Percentiles rank a stretch among this genome's conserved stretches.
phyloP scores from a whole-genome alignment of 2,888 invertebrate genomes.

The Lepidonotus clava region DNA sequence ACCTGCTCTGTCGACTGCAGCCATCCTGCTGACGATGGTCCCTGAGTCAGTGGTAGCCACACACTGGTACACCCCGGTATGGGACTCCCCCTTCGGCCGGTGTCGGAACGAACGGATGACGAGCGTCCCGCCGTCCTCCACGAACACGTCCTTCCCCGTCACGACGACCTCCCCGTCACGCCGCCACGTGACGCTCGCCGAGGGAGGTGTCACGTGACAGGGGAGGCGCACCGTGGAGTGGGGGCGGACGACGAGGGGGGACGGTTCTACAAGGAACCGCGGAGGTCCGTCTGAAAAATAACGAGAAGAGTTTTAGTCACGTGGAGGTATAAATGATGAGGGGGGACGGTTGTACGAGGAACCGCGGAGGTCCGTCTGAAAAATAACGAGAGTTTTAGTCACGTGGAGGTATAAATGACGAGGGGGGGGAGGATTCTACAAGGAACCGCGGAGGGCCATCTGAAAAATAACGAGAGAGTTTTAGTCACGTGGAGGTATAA shows the following conservation, averaged over 20 bases:
- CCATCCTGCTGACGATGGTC: background rate
- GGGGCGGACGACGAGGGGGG: background rate
- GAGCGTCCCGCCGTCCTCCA: background rate
- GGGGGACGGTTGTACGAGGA: background rate
- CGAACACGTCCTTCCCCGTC: background rate
- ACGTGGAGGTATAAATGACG: background rate
- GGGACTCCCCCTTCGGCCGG: background rate
- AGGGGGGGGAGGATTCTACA: background rate
- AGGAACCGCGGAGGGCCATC: constrained; percentile 15
- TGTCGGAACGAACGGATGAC: background rate
- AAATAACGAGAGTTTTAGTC: no score
- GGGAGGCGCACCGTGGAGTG: background rate
- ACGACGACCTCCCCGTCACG: background rate
- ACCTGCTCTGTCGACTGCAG: background rate
- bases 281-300: constrained; percentile 13
- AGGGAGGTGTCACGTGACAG: background rate
- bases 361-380: constrained; percentile 26
- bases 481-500: background rate
- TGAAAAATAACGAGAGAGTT: background rate
- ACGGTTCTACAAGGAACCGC: constrained; percentile 6
- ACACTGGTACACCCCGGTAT: constrained; percentile 17
- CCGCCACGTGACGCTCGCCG: constrained; percentile 17
- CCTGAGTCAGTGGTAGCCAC: background rate
- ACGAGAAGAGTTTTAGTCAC: no score
- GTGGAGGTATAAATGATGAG: background rate